A percentile compares a stretch with the other conserved stretches of the same genome.
phyloP scores from a whole-genome alignment of 2,797 vertebrate genomes.

The Melanotaenia maccullochi region DNA sequence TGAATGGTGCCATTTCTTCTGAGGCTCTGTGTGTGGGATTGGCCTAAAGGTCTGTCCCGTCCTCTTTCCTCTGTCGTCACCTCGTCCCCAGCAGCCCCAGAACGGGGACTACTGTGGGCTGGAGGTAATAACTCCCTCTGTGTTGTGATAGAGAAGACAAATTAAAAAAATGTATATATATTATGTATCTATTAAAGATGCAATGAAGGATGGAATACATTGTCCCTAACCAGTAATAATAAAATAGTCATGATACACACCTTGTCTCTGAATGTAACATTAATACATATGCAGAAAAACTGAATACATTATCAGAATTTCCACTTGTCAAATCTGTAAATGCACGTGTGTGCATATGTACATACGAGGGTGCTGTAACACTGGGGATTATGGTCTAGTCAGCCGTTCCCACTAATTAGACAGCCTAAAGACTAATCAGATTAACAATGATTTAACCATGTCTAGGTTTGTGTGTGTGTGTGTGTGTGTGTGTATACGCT shows the following conservation, averaged over 20 bases:
- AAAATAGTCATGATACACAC: not conserved
- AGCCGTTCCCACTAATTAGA: constrained; percentile 80
- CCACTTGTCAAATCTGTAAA: constrained; percentile 20
- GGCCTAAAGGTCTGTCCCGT: constrained; percentile 64
- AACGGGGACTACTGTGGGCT: constrained; percentile 76
- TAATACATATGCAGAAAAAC: not conserved
- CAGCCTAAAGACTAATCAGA: constrained; percentile 83
- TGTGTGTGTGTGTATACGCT: constrained; percentile 48
- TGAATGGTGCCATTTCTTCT: constrained; percentile 78
- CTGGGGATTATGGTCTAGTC: constrained; percentile 77
- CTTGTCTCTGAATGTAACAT: not conserved
- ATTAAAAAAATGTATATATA: not conserved
- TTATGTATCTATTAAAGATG: not conserved
- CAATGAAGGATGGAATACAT: not conserved
- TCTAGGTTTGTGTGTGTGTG: constrained; percentile 75
- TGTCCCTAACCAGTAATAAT: not conserved
- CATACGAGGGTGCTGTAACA: constrained; percentile 68
- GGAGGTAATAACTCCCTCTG: constrained; percentile 80
- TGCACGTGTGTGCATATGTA: constrained; percentile 36
- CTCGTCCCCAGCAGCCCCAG: constrained; percentile 51
- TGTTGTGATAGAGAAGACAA: constrained; percentile 14
- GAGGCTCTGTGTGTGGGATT: constrained; percentile 71
- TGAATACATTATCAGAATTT: constrained; percentile 5
- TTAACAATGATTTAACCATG: constrained; percentile 84
- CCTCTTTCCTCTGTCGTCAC: constrained; percentile 46